Conservation (phyloP, 2,113 vertebrate species). For the Anas platyrhynchos region DNA sequence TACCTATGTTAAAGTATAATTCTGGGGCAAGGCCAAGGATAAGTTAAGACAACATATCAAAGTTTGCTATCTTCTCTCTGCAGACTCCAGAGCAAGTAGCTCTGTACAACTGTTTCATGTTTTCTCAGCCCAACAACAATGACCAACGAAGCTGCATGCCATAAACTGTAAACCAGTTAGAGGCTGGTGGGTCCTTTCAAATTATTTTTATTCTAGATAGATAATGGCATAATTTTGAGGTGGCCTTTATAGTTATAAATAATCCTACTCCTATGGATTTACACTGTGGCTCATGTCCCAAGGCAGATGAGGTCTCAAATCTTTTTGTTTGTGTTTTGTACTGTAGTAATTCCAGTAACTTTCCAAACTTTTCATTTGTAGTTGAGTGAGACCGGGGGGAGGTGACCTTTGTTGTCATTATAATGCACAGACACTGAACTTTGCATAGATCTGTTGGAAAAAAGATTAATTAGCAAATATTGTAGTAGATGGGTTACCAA, state of each 20-base stretch:
- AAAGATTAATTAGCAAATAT: background rate
- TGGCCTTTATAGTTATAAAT: background rate
- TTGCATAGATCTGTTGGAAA: background rate
- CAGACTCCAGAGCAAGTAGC: background rate
- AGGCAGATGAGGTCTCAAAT: background rate
- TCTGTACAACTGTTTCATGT: background rate
- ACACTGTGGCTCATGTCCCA: background rate
- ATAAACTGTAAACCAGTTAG: background rate
- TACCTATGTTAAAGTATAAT: background rate
- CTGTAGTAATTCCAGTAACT: background rate
- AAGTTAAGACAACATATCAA: background rate
- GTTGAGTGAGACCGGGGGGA: background rate
- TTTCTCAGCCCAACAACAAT: background rate
- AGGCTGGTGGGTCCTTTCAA: background rate
- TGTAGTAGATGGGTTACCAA: background rate
- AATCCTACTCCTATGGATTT: background rate
- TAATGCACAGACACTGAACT: constrained; percentile 5
- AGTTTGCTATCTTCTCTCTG: background rate
- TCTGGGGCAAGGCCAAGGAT: background rate
- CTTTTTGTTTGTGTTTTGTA: background rate
- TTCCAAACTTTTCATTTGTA: constrained; percentile 1
- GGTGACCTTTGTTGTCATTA: background rate
- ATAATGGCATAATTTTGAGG: background rate
- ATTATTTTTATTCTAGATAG: background rate
- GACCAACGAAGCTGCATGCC: background rate